Base-by-base conservation (phyloP, 2,113 vertebrate genomes). In the Muntiacus reevesi region DNA sequence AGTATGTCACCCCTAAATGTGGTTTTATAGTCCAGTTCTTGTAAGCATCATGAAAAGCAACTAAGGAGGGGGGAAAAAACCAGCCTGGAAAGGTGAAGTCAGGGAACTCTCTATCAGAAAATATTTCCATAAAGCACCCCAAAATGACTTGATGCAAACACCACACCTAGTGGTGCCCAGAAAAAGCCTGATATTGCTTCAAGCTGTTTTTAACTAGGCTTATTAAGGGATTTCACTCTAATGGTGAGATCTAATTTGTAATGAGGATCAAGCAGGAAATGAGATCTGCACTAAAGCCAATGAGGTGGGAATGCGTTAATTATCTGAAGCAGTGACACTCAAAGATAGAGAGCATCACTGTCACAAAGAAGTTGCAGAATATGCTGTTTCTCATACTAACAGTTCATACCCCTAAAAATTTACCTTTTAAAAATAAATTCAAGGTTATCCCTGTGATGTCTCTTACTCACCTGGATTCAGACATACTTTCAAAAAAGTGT, bases 81-180 rank as follows among this genome's bases (percentile, higher is more conserved):
- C 36, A 71, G 78, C 91, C 88, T 97, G 82, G 7, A 74, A 94
- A 23, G 81, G 33, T 87, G 23, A 89, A 94, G 47, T 92, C 43
- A 94, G 62, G 50, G 82, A 81, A 92, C 89, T 90, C 30, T 57
- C 55, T 89, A 89, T 30, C 17, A 89, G 47, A 62, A 97, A 91
- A 67, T 17, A 90, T 30, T 90, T 95, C 92, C 59, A 78, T 62
- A 95, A 98, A 91, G 92, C 59, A 96, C 64, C 92, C 85, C 64
- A 47, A 97, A 97, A 98, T 89, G 97, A 97, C 97, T 97, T 98
- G 97, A 97, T 98, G 96, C 97, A 98, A 97, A 98, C 92, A 96
- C 89, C 96, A 97, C 71, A 91, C 28, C 78, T 91, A 89, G 89
- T 47, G 74, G 88, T 96, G 95, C 74, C 88, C 11, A 30, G 27